Evolutionary conservation across 2,888 invertebrate species (phyloP).

Genomic region (Andrena flavipes): DNA sequence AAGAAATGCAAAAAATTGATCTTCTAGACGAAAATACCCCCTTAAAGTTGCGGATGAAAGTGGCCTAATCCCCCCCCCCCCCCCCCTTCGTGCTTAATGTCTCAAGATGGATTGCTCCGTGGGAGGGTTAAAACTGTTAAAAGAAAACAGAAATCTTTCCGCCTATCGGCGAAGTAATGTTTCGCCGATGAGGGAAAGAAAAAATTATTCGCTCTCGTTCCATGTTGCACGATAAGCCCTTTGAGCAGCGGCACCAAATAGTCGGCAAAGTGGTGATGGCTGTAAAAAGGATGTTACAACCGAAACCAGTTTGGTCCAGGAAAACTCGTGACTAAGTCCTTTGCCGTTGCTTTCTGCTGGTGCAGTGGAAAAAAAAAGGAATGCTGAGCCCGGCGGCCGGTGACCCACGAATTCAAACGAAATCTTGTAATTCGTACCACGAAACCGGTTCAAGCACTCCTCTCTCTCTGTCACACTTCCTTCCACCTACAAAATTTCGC

Average conservation of each 20-base stretch:
- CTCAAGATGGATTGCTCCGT: no score
- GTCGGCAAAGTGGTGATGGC: neutral
- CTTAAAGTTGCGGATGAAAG: no score
- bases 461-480: neutral
- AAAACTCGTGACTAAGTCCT: slow-evolving; percentile 50
- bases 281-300: slow-evolving; percentile 33
- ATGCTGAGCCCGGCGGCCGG: slow-evolving; percentile 19
- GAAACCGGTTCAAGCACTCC: slow-evolving; percentile 29
- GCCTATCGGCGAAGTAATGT: neutral
- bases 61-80: no score
- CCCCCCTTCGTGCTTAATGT: no score
- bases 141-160: neutral
- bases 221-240: slow-evolving; percentile 20
- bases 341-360: slow-evolving; percentile 13
- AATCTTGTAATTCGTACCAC: slow-evolving; percentile 38
- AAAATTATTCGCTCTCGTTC: neutral
- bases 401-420: slow-evolving; percentile 37
- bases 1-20: no score
- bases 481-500: slow-evolving; percentile 13
- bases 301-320: slow-evolving; percentile 72
- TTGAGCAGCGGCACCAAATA: neutral
- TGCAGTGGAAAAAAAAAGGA: slow-evolving; percentile 20
- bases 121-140: neutral
- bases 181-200: no score
- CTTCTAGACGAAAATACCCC: no score